These are phyloP conservation scores for Carduelis carduelis DNA, from an alignment of 2,797 vertebrate genomes.

Conservation along the genomic window DNA sequence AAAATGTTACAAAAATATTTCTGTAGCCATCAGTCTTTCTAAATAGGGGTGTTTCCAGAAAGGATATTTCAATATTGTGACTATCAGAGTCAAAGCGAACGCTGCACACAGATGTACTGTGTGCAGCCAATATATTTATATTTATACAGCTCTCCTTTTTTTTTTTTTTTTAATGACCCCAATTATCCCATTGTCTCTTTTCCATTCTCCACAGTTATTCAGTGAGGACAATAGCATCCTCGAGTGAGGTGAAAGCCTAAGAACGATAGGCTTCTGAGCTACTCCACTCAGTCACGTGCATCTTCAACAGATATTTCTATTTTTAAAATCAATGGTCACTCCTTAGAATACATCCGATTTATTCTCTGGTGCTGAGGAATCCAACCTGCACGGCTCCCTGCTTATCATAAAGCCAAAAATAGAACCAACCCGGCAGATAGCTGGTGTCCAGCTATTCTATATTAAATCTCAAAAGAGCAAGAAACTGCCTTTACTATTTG, in stretches of 20 bases:
- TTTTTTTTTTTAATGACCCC: slow-evolving; percentile 17
- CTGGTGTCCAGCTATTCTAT: background rate
- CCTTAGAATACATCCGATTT: background rate
- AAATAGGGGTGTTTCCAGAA: background rate
- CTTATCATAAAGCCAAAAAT: slow-evolving; percentile 33
- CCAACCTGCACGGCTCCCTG: background rate
- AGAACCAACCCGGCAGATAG: slow-evolving; percentile 4
- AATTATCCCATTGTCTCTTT: slow-evolving; percentile 60
- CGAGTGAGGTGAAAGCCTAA: background rate
- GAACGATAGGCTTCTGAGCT: slow-evolving; percentile 7
- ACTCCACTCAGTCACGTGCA: slow-evolving; percentile 21
- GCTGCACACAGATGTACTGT: background rate
- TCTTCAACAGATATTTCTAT: slow-evolving; percentile 24
- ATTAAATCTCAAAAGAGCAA: slow-evolving; percentile 15
- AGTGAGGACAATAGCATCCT: slow-evolving; percentile 46
- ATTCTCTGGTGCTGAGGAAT: slow-evolving; percentile 21
- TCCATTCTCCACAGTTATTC: slow-evolving; percentile 30
- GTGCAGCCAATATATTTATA: slow-evolving; percentile 4
- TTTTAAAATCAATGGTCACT: slow-evolving; percentile 58
- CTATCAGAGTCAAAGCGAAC: background rate
- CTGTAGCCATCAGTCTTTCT: background rate
- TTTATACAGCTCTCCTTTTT: slow-evolving; percentile 1
- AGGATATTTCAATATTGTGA: slow-evolving; percentile 10
- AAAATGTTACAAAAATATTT: background rate
- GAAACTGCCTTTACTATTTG: slow-evolving; percentile 19